A percentile compares a stretch with the other conserved stretches of the same genome.
These are phyloP conservation scores for Drosophila rellima DNA, from an alignment of 2,888 invertebrate species.

Conservation along the genomic window DNA sequence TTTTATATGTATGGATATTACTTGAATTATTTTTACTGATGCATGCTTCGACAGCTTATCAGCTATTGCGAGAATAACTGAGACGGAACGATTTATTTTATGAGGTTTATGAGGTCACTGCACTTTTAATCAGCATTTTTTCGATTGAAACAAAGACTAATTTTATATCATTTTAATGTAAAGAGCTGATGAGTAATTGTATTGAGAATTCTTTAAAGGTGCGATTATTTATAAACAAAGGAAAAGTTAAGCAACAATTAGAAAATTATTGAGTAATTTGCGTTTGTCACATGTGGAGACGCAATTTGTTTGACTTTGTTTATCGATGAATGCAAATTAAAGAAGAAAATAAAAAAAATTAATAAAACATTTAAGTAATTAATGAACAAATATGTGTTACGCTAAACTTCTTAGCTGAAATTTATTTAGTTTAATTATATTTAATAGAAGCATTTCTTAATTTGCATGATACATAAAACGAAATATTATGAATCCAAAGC, in stretches of 20 bases:
- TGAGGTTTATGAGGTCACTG: slow-evolving; percentile 21
- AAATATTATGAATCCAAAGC: not conserved
- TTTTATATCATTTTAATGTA: not conserved
- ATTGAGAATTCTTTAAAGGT: not conserved
- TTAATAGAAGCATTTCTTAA: not conserved
- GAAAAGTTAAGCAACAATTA: not conserved
- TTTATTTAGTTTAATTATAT: too few relatives aligned
- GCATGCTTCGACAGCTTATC: slow-evolving; percentile 23
- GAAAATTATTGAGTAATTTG: not conserved
- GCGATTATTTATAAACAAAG: not conserved
- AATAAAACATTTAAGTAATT: too few relatives aligned
- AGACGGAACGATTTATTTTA: not conserved
- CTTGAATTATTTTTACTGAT: not conserved
- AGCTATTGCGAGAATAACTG: slow-evolving; percentile 2
- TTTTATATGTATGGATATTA: not conserved
- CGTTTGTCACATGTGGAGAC: not conserved
- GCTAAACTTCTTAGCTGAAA: too few relatives aligned
- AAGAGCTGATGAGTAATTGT: slow-evolving; percentile 10
- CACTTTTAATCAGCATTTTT: slow-evolving; percentile 26
- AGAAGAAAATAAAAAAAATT: too few relatives aligned
- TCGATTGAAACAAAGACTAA: not conserved
- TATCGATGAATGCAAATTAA: not conserved
- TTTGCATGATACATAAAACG: not conserved
- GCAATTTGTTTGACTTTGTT: not conserved
- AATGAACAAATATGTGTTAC: too few relatives aligned